Evolutionary conservation across 1,140 invertebrate species (phyloP).

Genomic region (Caenorhabditis latens): DNA sequence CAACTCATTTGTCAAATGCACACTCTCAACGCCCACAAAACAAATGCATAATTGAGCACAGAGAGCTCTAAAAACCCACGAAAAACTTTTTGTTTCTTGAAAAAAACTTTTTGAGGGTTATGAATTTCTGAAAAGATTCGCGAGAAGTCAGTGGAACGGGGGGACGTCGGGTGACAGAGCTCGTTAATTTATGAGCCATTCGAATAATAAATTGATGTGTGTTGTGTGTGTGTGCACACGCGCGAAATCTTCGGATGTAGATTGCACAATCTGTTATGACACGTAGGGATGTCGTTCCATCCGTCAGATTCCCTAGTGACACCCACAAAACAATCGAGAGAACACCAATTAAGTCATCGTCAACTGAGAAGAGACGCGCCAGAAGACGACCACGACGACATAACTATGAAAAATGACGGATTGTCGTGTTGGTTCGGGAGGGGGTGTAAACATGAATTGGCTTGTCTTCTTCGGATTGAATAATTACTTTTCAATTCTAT

Average conservation of each 20-base stretch:
- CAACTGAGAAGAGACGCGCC: neutral
- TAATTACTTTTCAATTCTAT: neutral
- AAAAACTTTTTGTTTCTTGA: neutral
- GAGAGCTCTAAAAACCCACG: neutral
- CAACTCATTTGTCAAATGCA: slow-evolving; percentile 54
- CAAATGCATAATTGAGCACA: slow-evolving; percentile 50
- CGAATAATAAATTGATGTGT: slow-evolving; percentile 45
- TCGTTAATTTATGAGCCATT: slow-evolving; percentile 48
- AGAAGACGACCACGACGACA: neutral
- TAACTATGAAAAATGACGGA: slow-evolving; percentile 29
- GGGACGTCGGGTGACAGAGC: neutral
- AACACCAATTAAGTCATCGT: slow-evolving; percentile 34
- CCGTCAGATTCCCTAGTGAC: slow-evolving; percentile 51
- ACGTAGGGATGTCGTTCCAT: slow-evolving; percentile 25
- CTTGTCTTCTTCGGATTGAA: neutral
- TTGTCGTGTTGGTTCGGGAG: neutral
- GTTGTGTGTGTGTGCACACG: slow-evolving; percentile 1
- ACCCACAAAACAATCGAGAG: slow-evolving; percentile 25
- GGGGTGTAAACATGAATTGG: slow-evolving; percentile 3
- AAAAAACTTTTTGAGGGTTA: slow-evolving; percentile 8
- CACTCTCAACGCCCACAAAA: slow-evolving; percentile 21
- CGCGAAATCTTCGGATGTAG: slow-evolving; percentile 16
- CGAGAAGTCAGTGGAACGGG: neutral
- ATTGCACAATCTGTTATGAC: slow-evolving; percentile 56
- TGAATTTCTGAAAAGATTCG: neutral